Evolutionary conservation across 2,888 invertebrate species (phyloP), one percentile per base, ranked within the genome.

Genomic region (Xestobium rufovillosum): DNA sequence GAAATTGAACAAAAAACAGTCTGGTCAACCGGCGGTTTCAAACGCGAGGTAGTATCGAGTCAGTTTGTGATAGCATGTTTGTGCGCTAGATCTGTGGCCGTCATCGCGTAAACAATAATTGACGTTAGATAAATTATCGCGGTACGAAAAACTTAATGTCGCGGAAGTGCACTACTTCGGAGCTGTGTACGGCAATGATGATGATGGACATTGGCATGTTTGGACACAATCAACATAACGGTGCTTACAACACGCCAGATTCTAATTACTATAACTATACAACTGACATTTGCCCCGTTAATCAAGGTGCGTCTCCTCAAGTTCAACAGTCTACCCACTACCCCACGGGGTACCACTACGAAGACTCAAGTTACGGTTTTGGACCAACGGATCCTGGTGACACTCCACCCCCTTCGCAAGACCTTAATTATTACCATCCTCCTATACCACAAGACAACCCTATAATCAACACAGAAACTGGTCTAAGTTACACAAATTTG

Each of bases 401-500:
- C 35, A 54, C 62, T 1, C 62, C 72, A 0, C 59, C 73, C 1
- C 58, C 63, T 6, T 60, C 63, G 3, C 62, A 63, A 44, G 61
- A 65, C 29, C 37, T 61, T 26, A 70, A 70, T 40, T 73, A 73
- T 52, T 75, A 75, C 56, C 55, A 59, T 9, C 69, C 70, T 37
- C 60, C 55, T 6, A 54, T 43, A n/a, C 56, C 59, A 44, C 58
- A 73, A 35, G 56, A 70, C 32, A 66, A 45, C 61, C 69, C 43
- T 51, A 86, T 88, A 29, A 87, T 89, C 49, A 86, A 82, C 56
- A 83, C 86, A 1, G 87, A 87, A 56, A 81, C 87, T 26, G 90
- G 90, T 1, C 70, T 91, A 40, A 88, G 89, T 62, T 91, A 91
- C 62, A 90, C 90, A 1, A 90, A 90, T 61, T 67, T 91, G 52